Percentiles rank a stretch among this genome's conserved stretches.
These are phyloP conservation scores for Leucoraja erinaceus DNA, from an alignment of 2,113 vertebrate genomes.

Conservation along the genomic window DNA sequence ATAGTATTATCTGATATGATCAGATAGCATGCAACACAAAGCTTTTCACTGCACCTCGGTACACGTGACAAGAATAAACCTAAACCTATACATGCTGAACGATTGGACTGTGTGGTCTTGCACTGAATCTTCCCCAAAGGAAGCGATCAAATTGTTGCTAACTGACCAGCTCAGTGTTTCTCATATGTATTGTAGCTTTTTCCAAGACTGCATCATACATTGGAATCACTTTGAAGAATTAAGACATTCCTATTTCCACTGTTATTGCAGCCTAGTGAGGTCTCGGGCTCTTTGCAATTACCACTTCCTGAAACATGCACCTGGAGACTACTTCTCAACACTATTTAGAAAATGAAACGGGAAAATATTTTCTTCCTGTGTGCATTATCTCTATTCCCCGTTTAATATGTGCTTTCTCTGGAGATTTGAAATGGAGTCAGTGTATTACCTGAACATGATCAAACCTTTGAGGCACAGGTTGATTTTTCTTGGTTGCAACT, in stretches of 20 bases:
- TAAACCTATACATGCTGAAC: no score
- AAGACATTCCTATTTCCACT: slow-evolving; percentile 47
- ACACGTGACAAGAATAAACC: no score
- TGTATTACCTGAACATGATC: slow-evolving; percentile 67
- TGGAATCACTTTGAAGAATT: slow-evolving; percentile 41
- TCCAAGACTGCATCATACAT: not conserved
- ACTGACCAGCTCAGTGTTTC: not conserved
- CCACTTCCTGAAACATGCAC: slow-evolving; percentile 38
- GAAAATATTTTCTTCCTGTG: slow-evolving; percentile 54
- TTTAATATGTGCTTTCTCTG: slow-evolving; percentile 59
- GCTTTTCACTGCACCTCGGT: no score
- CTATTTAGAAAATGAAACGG: slow-evolving; percentile 10
- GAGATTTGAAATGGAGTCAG: slow-evolving; percentile 56
- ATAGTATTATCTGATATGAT: no score
- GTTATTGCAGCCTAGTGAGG: slow-evolving; percentile 50
- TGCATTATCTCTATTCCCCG: slow-evolving; percentile 49
- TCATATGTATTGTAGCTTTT: not conserved
- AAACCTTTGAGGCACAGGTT: slow-evolving; percentile 64
- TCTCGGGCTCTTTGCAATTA: slow-evolving; percentile 51
- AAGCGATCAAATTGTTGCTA: not conserved
- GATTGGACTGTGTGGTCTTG: not conserved
- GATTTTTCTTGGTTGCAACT: slow-evolving; percentile 69
- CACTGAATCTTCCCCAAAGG: not conserved
- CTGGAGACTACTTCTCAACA: slow-evolving; percentile 1
- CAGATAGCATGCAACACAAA: no score